Evolutionary conservation across 2,888 invertebrate species (phyloP), one percentile per base, ranked within the genome.

Genomic region (Selenia dentaria): DNA sequence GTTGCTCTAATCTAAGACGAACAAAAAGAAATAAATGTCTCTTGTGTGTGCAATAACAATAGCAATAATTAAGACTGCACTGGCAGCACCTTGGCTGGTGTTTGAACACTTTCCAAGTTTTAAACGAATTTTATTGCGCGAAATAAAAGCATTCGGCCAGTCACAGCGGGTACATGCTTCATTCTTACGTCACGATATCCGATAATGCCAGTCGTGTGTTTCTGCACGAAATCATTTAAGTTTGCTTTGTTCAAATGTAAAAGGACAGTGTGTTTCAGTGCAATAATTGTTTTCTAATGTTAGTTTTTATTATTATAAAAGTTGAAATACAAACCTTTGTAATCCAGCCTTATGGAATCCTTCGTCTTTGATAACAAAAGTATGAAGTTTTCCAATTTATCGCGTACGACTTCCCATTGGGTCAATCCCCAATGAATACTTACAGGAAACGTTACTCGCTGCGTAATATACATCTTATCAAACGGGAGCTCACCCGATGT

Each of bases 391-490:
- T 70, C 68, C 67, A 76, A 82, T 83, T 80, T 80, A 81, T 79
- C 66, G 54, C 57, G 61, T 67, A 62, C 62, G 77, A 77, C 67
- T 79, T 80, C 70, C 62, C 57, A 64, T 67, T 62, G 66, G 79
- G 82, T 78, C 78, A 80, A 74, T 80, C 79, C 83, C 84, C 70
- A 60, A 69, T 74, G 82, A 76, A 77, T 78, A 75, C 83, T 83
- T 83, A 79, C 62, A 70, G 71, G 65, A 73, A 81, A 75, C 77
- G 80, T 78, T 81, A 78, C 76, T 77, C 78, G 71, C 69, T 71
- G 68, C 72, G 83, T 81, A 83, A 85, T 87, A 87, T 86, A 88
- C 86, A 84, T 85, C 84, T 87, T 87, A 89, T 85, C 87, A 80
- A 71, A 75, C 74, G 79, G 80, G 77, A 74, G 74, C 70, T 76